Evolutionary conservation across 37 sponge, comb jelly and placozoan species (phyloP), one percentile per base, ranked within the genome.

Genomic region (Hormiphora californensis): DNA sequence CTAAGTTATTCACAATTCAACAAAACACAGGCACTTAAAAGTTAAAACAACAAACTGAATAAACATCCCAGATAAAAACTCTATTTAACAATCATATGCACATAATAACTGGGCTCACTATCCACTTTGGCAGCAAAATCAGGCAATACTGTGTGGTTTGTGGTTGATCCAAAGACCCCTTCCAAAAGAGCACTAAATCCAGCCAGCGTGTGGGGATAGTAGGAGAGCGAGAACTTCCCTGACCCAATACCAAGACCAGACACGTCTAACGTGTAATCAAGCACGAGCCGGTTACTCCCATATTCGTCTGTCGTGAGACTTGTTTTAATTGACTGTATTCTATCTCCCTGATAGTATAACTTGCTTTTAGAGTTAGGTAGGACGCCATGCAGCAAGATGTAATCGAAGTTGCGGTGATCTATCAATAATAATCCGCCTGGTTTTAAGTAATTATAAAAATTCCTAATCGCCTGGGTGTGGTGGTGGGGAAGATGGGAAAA

Each of bases 381-480:
- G 3, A 21, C 85, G 11, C 88, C 81, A 25, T 63, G 54, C 15
- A 85, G 39, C 8, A 88, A 4, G 40, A 88, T 88, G 31, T 61
- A 63, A 88, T 88, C 88, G 81, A 85, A 88, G 61, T 88, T 88
- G n/a, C 88, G 55, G 40, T 88, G 88, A 32, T 88, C 88, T 7
- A 85, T 85, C 3, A 88, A 15, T 23, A 88, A 34, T 22, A 88
- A 28, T 2, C 88, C 88, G 17, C 88, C 88, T 9, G 88, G 88
- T 43, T 85, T 28, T n/a, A 88, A 85, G 5, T 44, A 22, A 9
- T 85, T 28, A 39, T 69, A 30, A 30, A 88, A 88, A 40, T 88
- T 88, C 3, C 54, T 28, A 35, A 88, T 53, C 11, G 88, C 88
- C 19, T 5, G 32, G 33, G 22, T 61, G 36, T 88, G 88, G 32